Conservation (phyloP, 2,888 invertebrate genomes). For the Argyresthia goedartella region DNA sequence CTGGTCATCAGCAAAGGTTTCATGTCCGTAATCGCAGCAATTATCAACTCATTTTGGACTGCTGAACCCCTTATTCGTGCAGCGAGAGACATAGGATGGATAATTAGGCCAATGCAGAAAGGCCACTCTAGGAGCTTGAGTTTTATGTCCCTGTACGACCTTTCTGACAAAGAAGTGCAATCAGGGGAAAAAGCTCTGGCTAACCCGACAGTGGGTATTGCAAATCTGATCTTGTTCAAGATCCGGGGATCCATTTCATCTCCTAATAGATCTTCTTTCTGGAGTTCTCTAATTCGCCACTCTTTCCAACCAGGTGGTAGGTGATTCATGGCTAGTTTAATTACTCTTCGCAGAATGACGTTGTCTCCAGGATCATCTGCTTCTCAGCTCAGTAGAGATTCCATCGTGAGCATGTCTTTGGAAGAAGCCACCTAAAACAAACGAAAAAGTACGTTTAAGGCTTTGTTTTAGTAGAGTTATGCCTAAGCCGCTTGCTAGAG, state of each 20-base stretch:
- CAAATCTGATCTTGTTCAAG: slow-evolving; percentile 18
- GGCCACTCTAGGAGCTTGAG: slow-evolving; percentile 17
- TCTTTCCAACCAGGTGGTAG: slow-evolving; percentile 11
- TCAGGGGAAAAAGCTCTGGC: slow-evolving; percentile 18
- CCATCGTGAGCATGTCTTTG: background rate
- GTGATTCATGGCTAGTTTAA: background rate
- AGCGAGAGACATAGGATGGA: slow-evolving; percentile 12
- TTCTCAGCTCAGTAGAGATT: background rate
- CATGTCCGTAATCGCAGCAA: slow-evolving; percentile 12
- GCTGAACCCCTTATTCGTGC: slow-evolving; percentile 15
- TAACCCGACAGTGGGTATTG: slow-evolving; percentile 16
- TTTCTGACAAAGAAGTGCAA: slow-evolving; percentile 22
- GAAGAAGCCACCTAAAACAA: background rate
- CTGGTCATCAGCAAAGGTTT: too few relatives aligned
- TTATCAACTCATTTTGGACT: slow-evolving; percentile 11
- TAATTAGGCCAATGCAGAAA: slow-evolving; percentile 17
- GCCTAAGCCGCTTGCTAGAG: too few relatives aligned
- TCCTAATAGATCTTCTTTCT: slow-evolving; percentile 12
- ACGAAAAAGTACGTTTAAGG: background rate
- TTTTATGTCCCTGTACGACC: slow-evolving; percentile 15
- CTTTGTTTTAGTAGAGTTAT: too few relatives aligned
- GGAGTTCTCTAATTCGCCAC: slow-evolving; percentile 8
- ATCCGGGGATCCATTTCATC: slow-evolving; percentile 12
- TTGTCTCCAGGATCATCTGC: slow-evolving; percentile 1
- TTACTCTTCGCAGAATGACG: background rate